A percentile compares a stretch with the other conserved stretches of the same genome.
Conservation (phyloP, 2,888 invertebrate genomes). For the Myopa testacea region DNA sequence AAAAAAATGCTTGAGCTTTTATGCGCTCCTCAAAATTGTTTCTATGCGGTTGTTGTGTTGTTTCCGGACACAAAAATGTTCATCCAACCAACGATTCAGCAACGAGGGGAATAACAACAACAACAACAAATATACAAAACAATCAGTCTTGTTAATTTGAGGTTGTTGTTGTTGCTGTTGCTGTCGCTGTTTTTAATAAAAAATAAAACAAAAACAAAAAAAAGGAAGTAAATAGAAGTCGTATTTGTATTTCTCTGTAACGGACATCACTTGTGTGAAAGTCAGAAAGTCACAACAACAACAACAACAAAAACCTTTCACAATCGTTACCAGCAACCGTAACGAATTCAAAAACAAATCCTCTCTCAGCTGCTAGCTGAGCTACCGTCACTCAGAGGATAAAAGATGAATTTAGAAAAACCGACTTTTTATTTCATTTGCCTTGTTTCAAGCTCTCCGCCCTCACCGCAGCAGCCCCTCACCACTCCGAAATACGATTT, state of each 20-base stretch:
- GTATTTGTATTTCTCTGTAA: not conserved
- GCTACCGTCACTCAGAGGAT: constrained; percentile 12
- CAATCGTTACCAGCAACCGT: not conserved
- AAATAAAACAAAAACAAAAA: constrained; percentile 3
- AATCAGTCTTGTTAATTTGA: constrained; percentile 39
- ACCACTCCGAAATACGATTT: not conserved
- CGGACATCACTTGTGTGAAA: not conserved
- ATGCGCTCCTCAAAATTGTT: constrained; percentile 1
- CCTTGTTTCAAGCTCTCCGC: not conserved
- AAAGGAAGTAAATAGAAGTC: not conserved
- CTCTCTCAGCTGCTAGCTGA: not conserved
- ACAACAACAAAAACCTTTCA: not conserved
- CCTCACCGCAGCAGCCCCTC: not conserved
- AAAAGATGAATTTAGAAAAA: not conserved
- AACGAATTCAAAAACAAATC: not conserved
- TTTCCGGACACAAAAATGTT: constrained; percentile 46
- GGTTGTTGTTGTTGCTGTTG: constrained; percentile 33
- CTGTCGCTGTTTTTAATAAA: constrained; percentile 7
- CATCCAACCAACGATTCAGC: not conserved
- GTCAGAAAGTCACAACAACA: constrained; percentile 1
- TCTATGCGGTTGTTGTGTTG: constrained; percentile 22
- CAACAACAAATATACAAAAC: not conserved
- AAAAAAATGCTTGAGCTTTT: not conserved
- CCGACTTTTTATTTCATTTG: not conserved
- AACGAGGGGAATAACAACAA: not conserved